Evolutionary conservation across 2,797 vertebrate species (phyloP).

Genomic region (Peromyscus melanophrys): DNA sequence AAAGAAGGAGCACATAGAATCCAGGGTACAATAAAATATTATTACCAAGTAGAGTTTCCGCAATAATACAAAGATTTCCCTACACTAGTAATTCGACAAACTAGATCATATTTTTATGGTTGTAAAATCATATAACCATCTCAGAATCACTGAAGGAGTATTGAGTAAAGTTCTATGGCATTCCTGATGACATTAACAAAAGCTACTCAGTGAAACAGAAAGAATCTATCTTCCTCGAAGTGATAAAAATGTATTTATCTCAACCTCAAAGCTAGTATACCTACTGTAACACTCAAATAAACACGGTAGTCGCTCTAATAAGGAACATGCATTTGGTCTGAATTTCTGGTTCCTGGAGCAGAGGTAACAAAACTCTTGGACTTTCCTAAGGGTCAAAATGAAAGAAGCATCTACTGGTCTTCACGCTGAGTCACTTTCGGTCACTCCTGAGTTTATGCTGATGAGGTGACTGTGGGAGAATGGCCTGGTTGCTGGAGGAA

Average conservation of each 20-base stretch:
- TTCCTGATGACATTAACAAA: conserved; percentile 26
- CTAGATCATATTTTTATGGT: not conserved
- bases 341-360: not conserved
- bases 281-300: not conserved
- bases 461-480: not conserved
- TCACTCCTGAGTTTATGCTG: not conserved
- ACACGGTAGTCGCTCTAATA: not conserved
- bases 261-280: not conserved
- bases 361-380: not conserved
- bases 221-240: not conserved
- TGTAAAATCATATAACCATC: conserved; percentile 17
- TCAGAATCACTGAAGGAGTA: not conserved
- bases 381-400: not conserved
- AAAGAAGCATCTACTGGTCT: not conserved
- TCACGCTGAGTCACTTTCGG: not conserved
- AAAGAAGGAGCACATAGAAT: not conserved
- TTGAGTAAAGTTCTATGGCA: not conserved
- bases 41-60: not conserved
- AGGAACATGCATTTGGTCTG: not conserved
- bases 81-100: conserved; percentile 27
- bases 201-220: not conserved
- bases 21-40: conserved; percentile 2
- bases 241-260: not conserved
- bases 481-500: not conserved
- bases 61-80: not conserved